These are phyloP conservation scores for Rallus limicola DNA, from an alignment of 2,113 vertebrate species.

Conservation along the genomic window DNA sequence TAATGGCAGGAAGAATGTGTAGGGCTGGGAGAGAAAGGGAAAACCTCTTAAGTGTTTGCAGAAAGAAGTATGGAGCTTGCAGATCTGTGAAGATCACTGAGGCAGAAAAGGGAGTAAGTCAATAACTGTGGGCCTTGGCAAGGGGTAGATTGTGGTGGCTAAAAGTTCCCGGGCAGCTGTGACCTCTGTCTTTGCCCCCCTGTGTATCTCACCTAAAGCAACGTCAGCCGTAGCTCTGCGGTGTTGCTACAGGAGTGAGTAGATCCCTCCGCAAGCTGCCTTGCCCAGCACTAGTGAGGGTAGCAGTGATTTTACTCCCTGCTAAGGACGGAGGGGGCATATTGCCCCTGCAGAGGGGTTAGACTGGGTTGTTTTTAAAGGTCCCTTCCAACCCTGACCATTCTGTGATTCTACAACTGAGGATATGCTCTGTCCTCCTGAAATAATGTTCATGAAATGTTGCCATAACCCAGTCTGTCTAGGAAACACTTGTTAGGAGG, in stretches of 20 bases:
- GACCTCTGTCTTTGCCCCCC: neutral
- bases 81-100: neutral
- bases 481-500: neutral
- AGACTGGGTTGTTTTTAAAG: neutral
- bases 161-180: neutral
- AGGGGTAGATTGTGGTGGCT: neutral
- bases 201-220: neutral
- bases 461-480: neutral
- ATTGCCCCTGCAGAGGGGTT: neutral
- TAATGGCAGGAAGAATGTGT: neutral
- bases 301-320: neutral
- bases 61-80: neutral
- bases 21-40: neutral
- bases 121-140: neutral
- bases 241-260: neutral
- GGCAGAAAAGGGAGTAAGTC: neutral
- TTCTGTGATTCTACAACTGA: neutral
- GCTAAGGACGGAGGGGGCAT: rapidly evolving
- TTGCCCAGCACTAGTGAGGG: neutral
- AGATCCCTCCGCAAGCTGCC: neutral
- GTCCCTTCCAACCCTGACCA: neutral
- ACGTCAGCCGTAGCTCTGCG: too few relatives aligned
- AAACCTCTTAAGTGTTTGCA: neutral
- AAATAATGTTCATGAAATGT: neutral
- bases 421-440: neutral